Evolutionary conservation across 2,797 vertebrate genomes (phyloP).

Genomic region (Gymnothorax reevesii): DNA sequence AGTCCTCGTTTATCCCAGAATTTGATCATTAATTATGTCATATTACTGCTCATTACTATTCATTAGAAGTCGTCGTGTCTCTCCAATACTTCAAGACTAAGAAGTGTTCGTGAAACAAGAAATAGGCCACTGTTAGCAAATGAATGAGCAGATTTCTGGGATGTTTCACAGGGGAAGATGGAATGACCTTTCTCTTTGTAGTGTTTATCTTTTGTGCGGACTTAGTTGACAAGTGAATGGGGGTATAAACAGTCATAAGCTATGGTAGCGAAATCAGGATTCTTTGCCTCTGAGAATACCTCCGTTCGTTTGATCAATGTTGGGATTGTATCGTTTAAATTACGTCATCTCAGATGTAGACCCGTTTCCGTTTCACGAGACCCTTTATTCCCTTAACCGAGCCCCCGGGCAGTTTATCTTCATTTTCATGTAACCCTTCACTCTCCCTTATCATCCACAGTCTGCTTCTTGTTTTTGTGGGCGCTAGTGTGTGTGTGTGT

Average conservation of each 20-base stretch:
- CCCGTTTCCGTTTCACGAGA: constrained; percentile 42
- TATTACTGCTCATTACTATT: neutral
- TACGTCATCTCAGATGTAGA: neutral
- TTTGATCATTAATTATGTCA: neutral
- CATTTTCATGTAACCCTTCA: constrained; percentile 58
- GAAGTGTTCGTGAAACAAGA: constrained; percentile 16
- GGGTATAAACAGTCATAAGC: neutral
- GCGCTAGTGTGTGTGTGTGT: constrained; percentile 28
- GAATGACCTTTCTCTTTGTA: constrained; percentile 22
- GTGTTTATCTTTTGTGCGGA: constrained; percentile 6
- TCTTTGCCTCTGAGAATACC: neutral
- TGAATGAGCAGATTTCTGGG: neutral
- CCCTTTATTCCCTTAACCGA: neutral
- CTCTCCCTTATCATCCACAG: constrained; percentile 18
- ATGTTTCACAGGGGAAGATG: constrained; percentile 30
- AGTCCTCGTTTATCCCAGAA: neutral
- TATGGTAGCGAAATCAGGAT: neutral
- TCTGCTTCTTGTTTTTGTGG: constrained; percentile 37
- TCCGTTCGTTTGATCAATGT: neutral
- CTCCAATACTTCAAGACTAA: neutral
- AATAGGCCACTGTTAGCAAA: rapidly evolving
- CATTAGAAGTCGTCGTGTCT: neutral
- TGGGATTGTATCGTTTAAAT: neutral
- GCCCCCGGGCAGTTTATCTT: constrained; percentile 2
- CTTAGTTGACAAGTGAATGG: neutral